Base-by-base conservation (phyloP, 1,140 invertebrate species). In the Pseudobourletiella spinata region DNA sequence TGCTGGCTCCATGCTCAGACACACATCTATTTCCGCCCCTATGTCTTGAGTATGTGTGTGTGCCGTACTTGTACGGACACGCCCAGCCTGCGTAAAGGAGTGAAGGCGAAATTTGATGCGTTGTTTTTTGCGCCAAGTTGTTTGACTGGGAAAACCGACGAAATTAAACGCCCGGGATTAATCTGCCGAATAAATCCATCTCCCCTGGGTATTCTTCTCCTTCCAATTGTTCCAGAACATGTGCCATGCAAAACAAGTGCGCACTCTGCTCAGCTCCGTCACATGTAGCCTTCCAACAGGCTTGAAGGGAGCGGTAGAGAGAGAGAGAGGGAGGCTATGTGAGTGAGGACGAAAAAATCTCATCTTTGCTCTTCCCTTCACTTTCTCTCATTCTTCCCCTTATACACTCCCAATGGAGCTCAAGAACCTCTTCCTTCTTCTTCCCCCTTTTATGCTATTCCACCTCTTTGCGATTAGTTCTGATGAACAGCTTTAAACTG, bases 131-230 rank as follows among this genome's bases (percentile, higher is more conserved):
- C 32, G 52, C 39, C 52, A 56, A 32, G 52, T 56, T 56, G 32
- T 56, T 56, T 14, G 48, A 20, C 29, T 30, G 58, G 15, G 48
- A 48, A 51, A 60, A 51, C 46, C 50, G 60, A 48, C 35, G 52
- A 30, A 44, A 62, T 62, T 62, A 56, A 62, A 56, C 43, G 28
- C 52, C 52, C 32, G 59, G 57, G 57, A 50, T 48, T 59, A 59
- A 50, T 59, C 44, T 29, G 6, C 57, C 29, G 60, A 57, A 56
- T 62, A 44, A 57, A 62, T 62, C 29, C 52, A 39, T 46, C 20
- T 57, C 60, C 60, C 52, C 52, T 30, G 52, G 52, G 60, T 46
- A 24, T 60, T 51, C 29, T 56, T 42, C 46, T 43, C 35, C 43
- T 6, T 30, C 44, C 46, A 26, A 51, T 50, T 29, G 44, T 28